phyloP scores from a whole-genome alignment of 2,888 invertebrate species.

The Antheraea yamamai region DNA sequence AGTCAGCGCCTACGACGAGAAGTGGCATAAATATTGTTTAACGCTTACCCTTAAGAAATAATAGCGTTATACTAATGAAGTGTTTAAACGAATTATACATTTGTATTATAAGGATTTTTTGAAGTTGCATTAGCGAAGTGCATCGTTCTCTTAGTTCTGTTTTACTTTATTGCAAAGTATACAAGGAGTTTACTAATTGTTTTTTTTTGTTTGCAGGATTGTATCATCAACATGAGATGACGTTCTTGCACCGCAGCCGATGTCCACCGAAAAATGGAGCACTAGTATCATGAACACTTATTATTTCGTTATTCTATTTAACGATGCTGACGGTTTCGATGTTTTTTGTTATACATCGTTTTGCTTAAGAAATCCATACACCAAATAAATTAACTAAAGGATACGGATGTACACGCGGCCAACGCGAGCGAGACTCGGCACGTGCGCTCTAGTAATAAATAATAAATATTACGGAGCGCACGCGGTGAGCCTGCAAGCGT shows the following conservation, averaged over 20 bases:
- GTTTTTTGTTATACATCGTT: conserved; percentile 21
- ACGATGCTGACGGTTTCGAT: conserved; percentile 37
- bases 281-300: conserved; percentile 35
- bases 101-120: neutral
- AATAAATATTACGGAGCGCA: conserved; percentile 35
- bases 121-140: neutral
- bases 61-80: neutral
- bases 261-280: conserved; percentile 41
- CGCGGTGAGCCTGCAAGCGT: conserved; percentile 56
- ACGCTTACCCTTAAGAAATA: neutral
- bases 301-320: conserved; percentile 17
- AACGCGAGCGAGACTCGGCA: conserved; percentile 55
- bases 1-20: neutral
- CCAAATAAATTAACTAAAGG: conserved; percentile 21
- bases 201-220: conserved; percentile 36
- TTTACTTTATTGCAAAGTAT: neutral
- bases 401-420: conserved; percentile 56
- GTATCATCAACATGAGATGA: conserved; percentile 33
- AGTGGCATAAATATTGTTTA: conserved; percentile 1
- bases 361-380: neutral
- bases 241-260: conserved; percentile 26
- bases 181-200: neutral
- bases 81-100: neutral
- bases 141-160: neutral
- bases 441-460: conserved; percentile 39